Base-by-base conservation (phyloP, 2,888 invertebrate species). In the Cecidostiba fungosa region DNA sequence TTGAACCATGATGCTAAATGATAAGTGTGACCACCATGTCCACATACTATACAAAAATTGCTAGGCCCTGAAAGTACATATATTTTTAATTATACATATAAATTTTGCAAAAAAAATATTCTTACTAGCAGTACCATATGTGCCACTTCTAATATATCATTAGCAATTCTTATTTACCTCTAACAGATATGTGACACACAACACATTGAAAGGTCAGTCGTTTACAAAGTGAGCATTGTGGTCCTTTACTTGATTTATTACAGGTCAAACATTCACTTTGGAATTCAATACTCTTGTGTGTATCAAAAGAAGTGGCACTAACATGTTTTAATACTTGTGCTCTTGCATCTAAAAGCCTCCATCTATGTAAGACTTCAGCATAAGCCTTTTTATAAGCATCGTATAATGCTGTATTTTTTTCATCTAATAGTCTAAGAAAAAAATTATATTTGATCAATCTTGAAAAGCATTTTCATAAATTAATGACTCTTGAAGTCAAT, bases 11-110 rank as follows among this genome's bases (percentile, higher is more conserved):
- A 95, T 89, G 96, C 94, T 94, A 99, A 95, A 93, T 98, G 98
- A 77, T 94, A 93, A 3, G 97, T 96, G 93, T 99, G 99, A 0
- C 98, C 99, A 2, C 98, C 98, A 93, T 99, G 99, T 0, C 98
- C 98, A 94, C 99, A 99, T 87, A 96, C 95, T 81, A 97, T 94
- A 93, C 99, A 99, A 89, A 97, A 97, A 92, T 96, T 97, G 79
- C 98, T 97, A 1, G 96, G 95, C 3, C 97, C 93, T 93, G 72
- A 70, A 89, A 87, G 8, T 59, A 3, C n/a, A 59, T n/a, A 82
- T 80, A 50, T 73, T 54, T 19, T 54, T 19, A 69, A 29, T 78
- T 32, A 70, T 19, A 29, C 4, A 3, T 66, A 26, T n/a, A 14
- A 26, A 66, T 43, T 10, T 3, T 50, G 32, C 14, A 26, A 62